phyloP scores from a whole-genome alignment of 1,140 invertebrate species.

The Euura saliciscinereae region DNA sequence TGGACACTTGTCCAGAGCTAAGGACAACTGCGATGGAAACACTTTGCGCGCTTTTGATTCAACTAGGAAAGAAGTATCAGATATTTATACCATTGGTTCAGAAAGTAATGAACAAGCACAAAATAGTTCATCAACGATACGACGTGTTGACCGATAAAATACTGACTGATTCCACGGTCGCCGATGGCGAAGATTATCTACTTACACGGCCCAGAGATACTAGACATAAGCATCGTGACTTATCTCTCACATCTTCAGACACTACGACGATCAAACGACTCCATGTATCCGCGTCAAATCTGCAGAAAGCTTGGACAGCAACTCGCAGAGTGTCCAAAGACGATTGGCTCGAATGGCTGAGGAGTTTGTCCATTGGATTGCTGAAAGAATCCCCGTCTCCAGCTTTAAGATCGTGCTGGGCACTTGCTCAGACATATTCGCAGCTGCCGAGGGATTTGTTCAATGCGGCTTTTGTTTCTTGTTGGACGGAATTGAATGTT shows the following conservation, averaged over 20 bases:
- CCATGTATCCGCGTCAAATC: constrained; percentile 81
- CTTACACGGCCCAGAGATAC: constrained; percentile 60
- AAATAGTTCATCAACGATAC: constrained; percentile 81
- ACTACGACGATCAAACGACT: constrained; percentile 76
- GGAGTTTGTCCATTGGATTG: constrained; percentile 88
- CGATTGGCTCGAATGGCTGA: constrained; percentile 98
- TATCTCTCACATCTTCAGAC: constrained; percentile 67
- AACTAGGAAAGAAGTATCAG: constrained; percentile 88
- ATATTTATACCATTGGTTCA: constrained; percentile 93
- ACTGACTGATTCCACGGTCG: constrained; percentile 69
- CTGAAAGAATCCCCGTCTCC: constrained; percentile 96
- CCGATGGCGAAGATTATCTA: constrained; percentile 70
- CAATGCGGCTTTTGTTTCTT: constrained; percentile 98
- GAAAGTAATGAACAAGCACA: constrained; percentile 82
- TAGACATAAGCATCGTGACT: constrained; percentile 66
- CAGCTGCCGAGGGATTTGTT: constrained; percentile 94
- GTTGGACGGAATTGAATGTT: constrained; percentile 94
- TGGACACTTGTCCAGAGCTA: constrained; percentile 84
- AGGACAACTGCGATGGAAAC: constrained; percentile 88
- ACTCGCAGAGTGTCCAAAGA: constrained; percentile 92
- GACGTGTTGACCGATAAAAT: constrained; percentile 77
- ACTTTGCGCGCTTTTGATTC: constrained; percentile 83
- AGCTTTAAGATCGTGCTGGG: constrained; percentile 87
- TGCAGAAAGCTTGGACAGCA: constrained; percentile 91
- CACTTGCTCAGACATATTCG: constrained; percentile 92